phyloP scores from a whole-genome alignment of 2,113 vertebrate species.

The Mirounga angustirostris region DNA sequence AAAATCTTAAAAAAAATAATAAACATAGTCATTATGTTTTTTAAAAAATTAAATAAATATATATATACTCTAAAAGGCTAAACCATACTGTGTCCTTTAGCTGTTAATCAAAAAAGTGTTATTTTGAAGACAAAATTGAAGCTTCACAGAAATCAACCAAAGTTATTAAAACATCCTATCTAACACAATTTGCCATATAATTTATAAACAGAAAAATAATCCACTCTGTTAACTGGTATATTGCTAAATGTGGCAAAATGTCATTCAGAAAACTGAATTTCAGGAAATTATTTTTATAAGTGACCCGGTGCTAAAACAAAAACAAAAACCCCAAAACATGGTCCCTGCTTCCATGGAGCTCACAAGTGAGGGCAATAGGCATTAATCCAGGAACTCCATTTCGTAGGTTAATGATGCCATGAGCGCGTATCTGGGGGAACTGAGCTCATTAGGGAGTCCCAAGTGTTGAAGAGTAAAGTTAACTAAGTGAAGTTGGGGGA shows the following conservation, averaged over 20 bases:
- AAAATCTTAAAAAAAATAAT: no score
- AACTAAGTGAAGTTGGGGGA: not conserved
- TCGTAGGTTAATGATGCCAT: not conserved
- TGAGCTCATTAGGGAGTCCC: not conserved
- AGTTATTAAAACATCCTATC: not conserved
- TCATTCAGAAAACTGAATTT: constrained; percentile 22
- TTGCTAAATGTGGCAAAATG: not conserved
- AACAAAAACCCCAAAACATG: not conserved
- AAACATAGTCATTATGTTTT: no score
- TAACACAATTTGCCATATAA: not conserved
- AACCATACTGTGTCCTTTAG: not conserved
- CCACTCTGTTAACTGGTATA: not conserved
- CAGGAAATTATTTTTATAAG: constrained; percentile 38
- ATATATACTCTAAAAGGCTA: not conserved
- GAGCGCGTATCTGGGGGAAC: not conserved
- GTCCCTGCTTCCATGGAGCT: not conserved
- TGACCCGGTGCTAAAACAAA: not conserved
- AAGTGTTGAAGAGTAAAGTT: not conserved
- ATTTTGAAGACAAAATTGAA: constrained; percentile 37
- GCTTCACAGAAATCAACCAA: constrained; percentile 2
- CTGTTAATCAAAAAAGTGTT: constrained; percentile 24
- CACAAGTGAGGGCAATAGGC: not conserved
- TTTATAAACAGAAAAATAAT: constrained; percentile 44
- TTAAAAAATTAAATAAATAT: no score
- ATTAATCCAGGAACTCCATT: not conserved